A percentile compares a stretch with the other conserved stretches of the same genome.
phyloP scores from a whole-genome alignment of 1,140 invertebrate species.

The Dinoponera quadriceps region DNA sequence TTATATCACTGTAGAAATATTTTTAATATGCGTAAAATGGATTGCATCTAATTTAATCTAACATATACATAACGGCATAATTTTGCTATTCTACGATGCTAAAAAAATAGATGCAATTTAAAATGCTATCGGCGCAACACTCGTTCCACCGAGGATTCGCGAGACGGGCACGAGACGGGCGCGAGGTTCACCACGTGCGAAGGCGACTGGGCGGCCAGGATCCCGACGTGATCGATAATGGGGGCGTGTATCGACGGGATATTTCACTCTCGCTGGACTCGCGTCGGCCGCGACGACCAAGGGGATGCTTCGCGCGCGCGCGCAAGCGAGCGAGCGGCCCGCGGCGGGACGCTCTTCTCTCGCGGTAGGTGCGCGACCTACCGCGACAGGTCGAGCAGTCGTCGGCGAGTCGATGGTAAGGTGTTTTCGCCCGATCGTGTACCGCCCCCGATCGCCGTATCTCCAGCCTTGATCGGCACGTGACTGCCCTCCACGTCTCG shows the following conservation, averaged over 20 bases:
- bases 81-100: no score
- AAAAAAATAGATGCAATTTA: no score
- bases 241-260: slow-evolving; percentile 26
- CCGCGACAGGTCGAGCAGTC: slow-evolving; percentile 52
- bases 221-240: slow-evolving; percentile 35
- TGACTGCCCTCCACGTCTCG: no score
- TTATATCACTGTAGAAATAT: no score
- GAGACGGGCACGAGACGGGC: not conserved
- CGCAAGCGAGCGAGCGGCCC: not conserved
- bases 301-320: slow-evolving; percentile 18
- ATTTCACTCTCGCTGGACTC: slow-evolving; percentile 26
- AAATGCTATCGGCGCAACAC: no score
- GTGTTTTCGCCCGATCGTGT: slow-evolving; percentile 3
- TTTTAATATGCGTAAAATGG: no score
- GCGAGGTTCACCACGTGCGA: slow-evolving; percentile 40
- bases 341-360: not conserved
- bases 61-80: no score
- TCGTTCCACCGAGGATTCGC: no score
- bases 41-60: no score
- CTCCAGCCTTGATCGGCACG: not conserved
- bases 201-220: not conserved
- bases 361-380: not conserved
- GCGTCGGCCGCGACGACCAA: not conserved
- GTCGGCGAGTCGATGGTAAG: not conserved
- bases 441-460: not conserved